Evolutionary conservation across 2,113 vertebrate genomes (phyloP), one percentile per base, ranked within the genome.

Genomic region (Toxotes jaculatrix): DNA sequence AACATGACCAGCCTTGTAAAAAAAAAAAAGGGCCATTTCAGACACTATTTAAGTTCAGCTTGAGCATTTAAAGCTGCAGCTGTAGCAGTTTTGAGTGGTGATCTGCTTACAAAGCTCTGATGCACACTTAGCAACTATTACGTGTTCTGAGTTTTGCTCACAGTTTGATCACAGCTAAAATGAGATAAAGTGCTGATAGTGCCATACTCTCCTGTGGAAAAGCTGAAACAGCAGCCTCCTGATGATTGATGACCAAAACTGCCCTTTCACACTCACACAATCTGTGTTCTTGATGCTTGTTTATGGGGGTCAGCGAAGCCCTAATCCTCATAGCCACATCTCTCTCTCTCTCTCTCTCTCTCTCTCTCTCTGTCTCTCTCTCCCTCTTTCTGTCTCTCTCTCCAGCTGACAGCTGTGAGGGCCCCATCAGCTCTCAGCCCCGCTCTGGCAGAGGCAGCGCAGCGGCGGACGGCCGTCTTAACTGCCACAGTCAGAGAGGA

Each of bases 401-500:
- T 77, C 40, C 55, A 87, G 87, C 87, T 83, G 82, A 86, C 92
- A 91, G 90, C 87, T 89, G 88, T 10, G 36, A 85, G 49, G 79
- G 64, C 5, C 80, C 80, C 55, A 2, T 76, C 51, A 74, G 81
- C 87, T 43, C 77, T 74, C 63, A n/a, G 82, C 83, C 70, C 32
- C 11, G 3, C 67, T 83, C 77, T 62, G 77, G 85, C 86, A 83
- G 79, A 88, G 65, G 83, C 85, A 55, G 87, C 77, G 62, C 92
- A 87, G 61, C 73, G 62, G 89, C 83, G 80, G 83, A 89, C 80
- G 71, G 91, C 87, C 67, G 68, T 69, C 93, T 80, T 88, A 61
- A 11, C 86, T 7, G 63, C 84, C 87, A 89, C 94, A 88, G 70
- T 90, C 81, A 77, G 83, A 92, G 90, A 73, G 76, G 91, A 94